Conservation (phyloP, 30 jellyfish, hydroid and myxozoan species). For the Calvadosia cruxmelitensis region DNA sequence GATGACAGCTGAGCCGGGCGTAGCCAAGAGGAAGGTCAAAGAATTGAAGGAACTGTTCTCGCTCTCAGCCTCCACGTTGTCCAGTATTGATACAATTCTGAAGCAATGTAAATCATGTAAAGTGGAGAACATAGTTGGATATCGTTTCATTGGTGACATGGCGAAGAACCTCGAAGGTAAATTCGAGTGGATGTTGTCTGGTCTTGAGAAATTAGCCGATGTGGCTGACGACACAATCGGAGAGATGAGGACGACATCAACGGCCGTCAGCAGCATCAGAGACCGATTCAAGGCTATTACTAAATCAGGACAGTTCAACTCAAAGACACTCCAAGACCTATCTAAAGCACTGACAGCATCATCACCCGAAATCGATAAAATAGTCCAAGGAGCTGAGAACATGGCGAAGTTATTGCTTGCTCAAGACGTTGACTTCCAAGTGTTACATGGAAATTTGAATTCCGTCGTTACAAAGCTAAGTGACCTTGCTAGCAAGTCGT, state of each 20-base stretch:
- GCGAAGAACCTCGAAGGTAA: constrained; percentile 25
- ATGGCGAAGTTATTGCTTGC: constrained; percentile 31
- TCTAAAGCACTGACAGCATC: constrained; percentile 44
- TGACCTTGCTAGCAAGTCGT: constrained; percentile 31
- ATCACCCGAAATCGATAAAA: constrained; percentile 16
- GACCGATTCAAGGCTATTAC: constrained; percentile 27
- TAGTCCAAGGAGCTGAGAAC: constrained; percentile 32
- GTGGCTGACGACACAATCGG: constrained; percentile 32
- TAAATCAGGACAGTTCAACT: constrained; percentile 3
- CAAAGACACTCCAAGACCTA: constrained; percentile 28
- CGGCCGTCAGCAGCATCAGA: constrained; percentile 24
- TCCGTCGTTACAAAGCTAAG: constrained; percentile 30
- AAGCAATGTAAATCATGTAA: constrained; percentile 52
- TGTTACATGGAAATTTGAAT: constrained; percentile 16
- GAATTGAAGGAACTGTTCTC: constrained; percentile 45
- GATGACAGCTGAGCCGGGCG: constrained; percentile 48
- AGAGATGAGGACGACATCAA: constrained; percentile 29
- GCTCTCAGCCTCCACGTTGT: constrained; percentile 20
- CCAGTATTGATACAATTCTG: constrained; percentile 33
- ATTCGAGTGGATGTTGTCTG: constrained; percentile 4
- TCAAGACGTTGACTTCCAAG: constrained; percentile 57
- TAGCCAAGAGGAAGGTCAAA: constrained; percentile 24
- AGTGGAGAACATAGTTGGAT: constrained; percentile 55
- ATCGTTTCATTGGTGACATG: constrained; percentile 31
- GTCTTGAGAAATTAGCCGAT: constrained; percentile 30